Evolutionary conservation across 2,113 vertebrate genomes (phyloP).

Genomic region (Cranoglanis bouderius): DNA sequence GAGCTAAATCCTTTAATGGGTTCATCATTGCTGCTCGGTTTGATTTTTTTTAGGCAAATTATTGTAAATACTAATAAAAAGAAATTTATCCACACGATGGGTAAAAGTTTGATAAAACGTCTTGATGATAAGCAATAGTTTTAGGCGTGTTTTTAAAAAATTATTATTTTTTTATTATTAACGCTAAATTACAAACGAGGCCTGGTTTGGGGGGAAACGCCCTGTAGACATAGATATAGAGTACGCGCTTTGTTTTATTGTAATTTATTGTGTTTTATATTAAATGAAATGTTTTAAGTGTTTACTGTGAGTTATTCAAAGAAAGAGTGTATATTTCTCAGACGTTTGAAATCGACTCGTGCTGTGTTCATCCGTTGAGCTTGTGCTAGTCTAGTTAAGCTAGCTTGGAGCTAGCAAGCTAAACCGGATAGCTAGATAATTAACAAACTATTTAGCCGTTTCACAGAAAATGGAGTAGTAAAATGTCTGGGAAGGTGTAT

Average conservation of each 20-base stretch:
- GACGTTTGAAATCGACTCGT: not conserved
- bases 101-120: not conserved
- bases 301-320: not conserved
- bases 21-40: not conserved
- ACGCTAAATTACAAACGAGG: not conserved
- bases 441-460: not conserved
- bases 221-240: too few species aligned
- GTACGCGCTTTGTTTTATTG: not conserved
- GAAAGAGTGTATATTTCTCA: too few species aligned
- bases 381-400: not conserved
- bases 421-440: not conserved
- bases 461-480: not conserved
- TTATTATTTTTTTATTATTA: too few species aligned
- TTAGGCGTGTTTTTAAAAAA: too few species aligned
- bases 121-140: not conserved
- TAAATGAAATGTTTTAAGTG: not conserved
- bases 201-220: not conserved
- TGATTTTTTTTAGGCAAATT: not conserved
- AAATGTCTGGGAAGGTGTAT: not conserved
- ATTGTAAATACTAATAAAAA: not conserved
- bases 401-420: not conserved
- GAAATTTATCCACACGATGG: not conserved
- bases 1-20: not conserved
- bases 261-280: not conserved
- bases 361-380: not conserved